Evolutionary conservation across 2,888 invertebrate species (phyloP).

Genomic region (Eilema depressum): DNA sequence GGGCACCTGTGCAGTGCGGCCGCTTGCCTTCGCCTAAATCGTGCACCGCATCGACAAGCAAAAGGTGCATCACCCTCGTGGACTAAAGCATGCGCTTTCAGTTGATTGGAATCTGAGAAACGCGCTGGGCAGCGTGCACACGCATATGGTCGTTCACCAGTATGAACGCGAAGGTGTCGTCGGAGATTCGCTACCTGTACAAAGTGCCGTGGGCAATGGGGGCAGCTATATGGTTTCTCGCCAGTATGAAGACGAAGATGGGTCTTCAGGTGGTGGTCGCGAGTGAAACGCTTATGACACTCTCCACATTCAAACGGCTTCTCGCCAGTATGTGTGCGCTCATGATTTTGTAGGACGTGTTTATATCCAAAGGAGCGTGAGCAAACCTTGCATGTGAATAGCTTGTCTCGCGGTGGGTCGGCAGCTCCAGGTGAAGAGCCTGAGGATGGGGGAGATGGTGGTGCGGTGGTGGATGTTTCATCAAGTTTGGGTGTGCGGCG

Average conservation of each 20-base stretch:
- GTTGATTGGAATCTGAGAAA: slow-evolving; percentile 96
- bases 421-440: slow-evolving; percentile 83
- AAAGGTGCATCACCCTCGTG: slow-evolving; percentile 97
- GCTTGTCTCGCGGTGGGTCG: slow-evolving; percentile 90
- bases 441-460: slow-evolving; percentile 79
- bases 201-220: slow-evolving; percentile 96
- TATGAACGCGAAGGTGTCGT: slow-evolving; percentile 95
- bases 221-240: slow-evolving; percentile 97
- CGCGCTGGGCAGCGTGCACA: slow-evolving; percentile 94
- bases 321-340: slow-evolving; percentile 97
- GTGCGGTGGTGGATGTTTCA: slow-evolving; percentile 68
- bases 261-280: slow-evolving; percentile 97
- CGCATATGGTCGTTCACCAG: slow-evolving; percentile 95
- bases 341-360: slow-evolving; percentile 97
- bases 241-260: slow-evolving; percentile 97
- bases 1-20: slow-evolving; percentile 95
- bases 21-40: slow-evolving; percentile 95
- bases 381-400: slow-evolving; percentile 95
- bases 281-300: slow-evolving; percentile 96
- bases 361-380: slow-evolving; percentile 97
- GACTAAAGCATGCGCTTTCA: slow-evolving; percentile 95
- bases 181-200: slow-evolving; percentile 97
- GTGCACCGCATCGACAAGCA: slow-evolving; percentile 92
- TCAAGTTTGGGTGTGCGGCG: slow-evolving; percentile 82
- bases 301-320: slow-evolving; percentile 97